Percentiles rank a stretch among this genome's conserved stretches.
These are phyloP conservation scores for Ormyrus rosae DNA, from an alignment of 2,888 invertebrate genomes.

Conservation along the genomic window DNA sequence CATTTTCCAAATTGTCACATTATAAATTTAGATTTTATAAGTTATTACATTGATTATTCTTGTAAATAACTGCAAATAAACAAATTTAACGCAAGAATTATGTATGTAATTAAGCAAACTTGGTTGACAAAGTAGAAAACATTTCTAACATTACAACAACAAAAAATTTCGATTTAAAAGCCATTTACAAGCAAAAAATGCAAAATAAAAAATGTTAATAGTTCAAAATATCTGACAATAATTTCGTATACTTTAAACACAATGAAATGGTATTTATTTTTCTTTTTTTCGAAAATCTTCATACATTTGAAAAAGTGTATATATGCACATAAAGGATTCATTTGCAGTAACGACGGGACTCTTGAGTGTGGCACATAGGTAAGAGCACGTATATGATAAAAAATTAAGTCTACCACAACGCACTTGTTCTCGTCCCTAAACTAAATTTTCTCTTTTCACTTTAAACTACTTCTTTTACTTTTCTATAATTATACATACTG, in stretches of 20 bases:
- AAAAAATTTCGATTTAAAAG: too few relatives aligned
- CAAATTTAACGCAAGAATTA: neutral
- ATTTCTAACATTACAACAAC: too few relatives aligned
- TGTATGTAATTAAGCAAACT: neutral
- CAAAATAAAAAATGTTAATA: too few relatives aligned
- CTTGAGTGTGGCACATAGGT: slow-evolving; percentile 57
- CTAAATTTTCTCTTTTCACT: neutral
- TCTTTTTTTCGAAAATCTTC: slow-evolving; percentile 21
- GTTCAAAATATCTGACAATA: neutral
- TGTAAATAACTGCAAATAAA: neutral
- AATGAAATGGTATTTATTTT: slow-evolving; percentile 13
- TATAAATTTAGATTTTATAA: too few relatives aligned
- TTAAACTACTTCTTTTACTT: slow-evolving; percentile 9
- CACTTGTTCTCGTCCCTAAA: slow-evolving; percentile 26
- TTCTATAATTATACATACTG: slow-evolving; percentile 43
- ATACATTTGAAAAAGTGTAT: slow-evolving; percentile 46
- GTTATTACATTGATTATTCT: neutral
- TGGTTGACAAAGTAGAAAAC: neutral
- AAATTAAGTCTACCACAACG: slow-evolving; percentile 56
- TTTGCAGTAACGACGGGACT: slow-evolving; percentile 45
- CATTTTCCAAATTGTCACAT: too few relatives aligned
- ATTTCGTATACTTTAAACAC: neutral
- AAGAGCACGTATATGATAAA: slow-evolving; percentile 57
- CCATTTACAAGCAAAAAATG: too few relatives aligned
- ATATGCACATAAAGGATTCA: slow-evolving; percentile 37